Evolutionary conservation across 2,113 vertebrate genomes (phyloP).

Genomic region (Siphamia tubifer): DNA sequence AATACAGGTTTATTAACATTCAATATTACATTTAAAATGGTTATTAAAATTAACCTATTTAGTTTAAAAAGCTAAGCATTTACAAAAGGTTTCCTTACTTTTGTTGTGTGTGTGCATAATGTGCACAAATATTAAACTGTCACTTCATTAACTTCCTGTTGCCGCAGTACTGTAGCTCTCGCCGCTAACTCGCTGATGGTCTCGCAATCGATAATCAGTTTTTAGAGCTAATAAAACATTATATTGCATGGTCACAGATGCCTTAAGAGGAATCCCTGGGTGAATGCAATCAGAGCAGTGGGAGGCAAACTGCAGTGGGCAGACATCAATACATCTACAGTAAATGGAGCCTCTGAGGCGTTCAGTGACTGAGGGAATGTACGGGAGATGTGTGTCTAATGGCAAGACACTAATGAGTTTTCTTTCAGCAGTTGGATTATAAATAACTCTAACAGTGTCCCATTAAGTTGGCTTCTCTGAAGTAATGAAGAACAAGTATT

Average conservation of each 20-base stretch:
- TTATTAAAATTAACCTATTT: too few relatives aligned
- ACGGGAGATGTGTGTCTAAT: background rate
- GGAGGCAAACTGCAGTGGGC: background rate
- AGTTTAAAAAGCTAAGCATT: too few relatives aligned
- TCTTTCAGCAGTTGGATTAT: slow-evolving; percentile 19
- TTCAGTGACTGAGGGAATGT: background rate
- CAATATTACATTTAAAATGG: too few relatives aligned
- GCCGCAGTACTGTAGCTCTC: background rate
- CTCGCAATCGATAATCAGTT: background rate
- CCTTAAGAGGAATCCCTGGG: background rate
- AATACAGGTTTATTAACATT: too few relatives aligned
- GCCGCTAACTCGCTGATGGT: background rate
- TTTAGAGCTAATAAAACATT: background rate
- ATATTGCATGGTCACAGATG: background rate
- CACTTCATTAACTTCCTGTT: background rate
- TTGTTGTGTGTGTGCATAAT: too few relatives aligned
- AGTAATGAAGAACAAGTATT: background rate
- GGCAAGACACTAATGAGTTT: slow-evolving; percentile 24
- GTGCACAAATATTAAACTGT: background rate
- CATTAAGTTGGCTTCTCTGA: slow-evolving; percentile 1
- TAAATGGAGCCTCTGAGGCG: background rate
- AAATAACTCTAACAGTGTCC: background rate
- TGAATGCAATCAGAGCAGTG: background rate
- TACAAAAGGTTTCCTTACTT: too few relatives aligned
- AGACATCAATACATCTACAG: background rate